Evolutionary conservation across 2,888 invertebrate genomes (phyloP), one percentile per base, ranked within the genome.

Genomic region (Pegoplata infirma): DNA sequence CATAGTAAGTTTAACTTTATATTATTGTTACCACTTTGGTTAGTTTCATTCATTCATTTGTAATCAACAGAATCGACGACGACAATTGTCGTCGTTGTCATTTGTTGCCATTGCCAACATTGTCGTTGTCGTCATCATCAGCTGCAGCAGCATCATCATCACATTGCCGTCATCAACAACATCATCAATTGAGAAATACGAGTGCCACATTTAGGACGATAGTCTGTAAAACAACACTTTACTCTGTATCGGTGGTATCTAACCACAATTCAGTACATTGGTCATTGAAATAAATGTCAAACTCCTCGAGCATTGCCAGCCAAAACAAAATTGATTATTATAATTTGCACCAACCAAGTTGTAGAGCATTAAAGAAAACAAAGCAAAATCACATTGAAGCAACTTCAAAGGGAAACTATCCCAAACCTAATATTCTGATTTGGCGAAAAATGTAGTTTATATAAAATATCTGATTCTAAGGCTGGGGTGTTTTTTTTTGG

Each of bases 241-340:
- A 5, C 17, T 47, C 3, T 25, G 19, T 19, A 69, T 25, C 16
- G 19, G 19, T 61, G 64, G 1, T n/a, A 40, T 58, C 32, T 7
- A n/a, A n/a, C n/a, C n/a, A n/a, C n/a, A n/a, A n/a, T n/a, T n/a
- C n/a, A n/a, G n/a, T n/a, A 59, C 47, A 74, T 47, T 67, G 47
- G 55, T 28, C 28, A 68, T 68, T 68, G 25, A 56, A 68, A 49
- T 55, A 63, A 75, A 68, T 68, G 47, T 68, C 67, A 47, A 56
- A 56, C 67, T 63, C 75, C 63, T 67, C 61, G 40, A 49, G 75
- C 61, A 63, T 21, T 16, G 61, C 68, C 59, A 66, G 47, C 36
- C 68, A 51, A 69, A 56, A 28, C 14, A 19, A 68, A 77, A 73
- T 77, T 77, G 72, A 77, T 77, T 73, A 77, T 73, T 56, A 77